Evolutionary conservation across 2,113 vertebrate species (phyloP), one percentile per base, ranked within the genome.

Genomic region (Aleadryas rufinucha): DNA sequence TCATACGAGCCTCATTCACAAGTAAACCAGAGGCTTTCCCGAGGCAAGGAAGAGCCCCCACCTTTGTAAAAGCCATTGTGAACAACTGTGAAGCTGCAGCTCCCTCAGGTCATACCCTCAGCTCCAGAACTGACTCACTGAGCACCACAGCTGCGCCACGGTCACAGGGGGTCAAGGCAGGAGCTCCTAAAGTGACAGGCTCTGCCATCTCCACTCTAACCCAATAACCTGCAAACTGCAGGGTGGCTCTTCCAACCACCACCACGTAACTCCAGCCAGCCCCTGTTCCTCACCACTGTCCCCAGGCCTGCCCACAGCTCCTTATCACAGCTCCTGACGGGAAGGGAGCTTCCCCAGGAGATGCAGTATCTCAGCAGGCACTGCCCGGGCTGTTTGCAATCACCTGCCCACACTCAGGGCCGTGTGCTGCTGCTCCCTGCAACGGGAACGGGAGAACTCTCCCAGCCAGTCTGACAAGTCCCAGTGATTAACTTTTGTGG

Each of bases 401-500:
- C 86, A 31, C 72, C 86, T 93, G 94, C 96, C 95, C 93, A 95
- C 93, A 95, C 14, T 28, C 56, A 10, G 69, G 59, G 95, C 88
- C 7, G 1, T 49, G 84, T 3, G 15, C 63, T 85, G 61, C 83
- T 95, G 83, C 4, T 84, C 89, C 88, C 57, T 84, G 79, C 90
- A 94, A 71, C 13, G 35, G 92, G 66, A 93, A 85, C 16, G 7
- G 54, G 17, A 65, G 21, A 86, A 81, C 72, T 89, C 88, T 93
- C 90, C 88, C 21, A 95, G 96, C 96, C 93, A 95, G 93, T 94
- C 85, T 68, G 78, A 56, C 95, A 50, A 89, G 94, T 95, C 92
- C 84, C 56, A 42, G 61, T 81, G 90, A 93, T 88, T 95, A 93
- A 93, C 72, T 90, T 64, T 71, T 90, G 88, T 97, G 96, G 86